Conservation (phyloP, 1,140 invertebrate genomes). For the Drosophila burlai region DNA sequence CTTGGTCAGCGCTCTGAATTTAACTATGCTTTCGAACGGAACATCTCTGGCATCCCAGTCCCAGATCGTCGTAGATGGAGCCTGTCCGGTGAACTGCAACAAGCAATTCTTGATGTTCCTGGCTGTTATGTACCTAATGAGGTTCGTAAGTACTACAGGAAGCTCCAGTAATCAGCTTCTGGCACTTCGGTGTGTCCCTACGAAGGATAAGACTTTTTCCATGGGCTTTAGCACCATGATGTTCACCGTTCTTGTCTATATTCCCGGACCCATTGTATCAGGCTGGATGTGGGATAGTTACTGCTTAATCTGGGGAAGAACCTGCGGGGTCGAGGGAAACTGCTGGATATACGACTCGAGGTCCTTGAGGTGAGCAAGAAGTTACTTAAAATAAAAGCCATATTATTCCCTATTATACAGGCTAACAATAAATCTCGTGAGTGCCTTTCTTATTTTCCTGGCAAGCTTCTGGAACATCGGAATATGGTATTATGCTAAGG, state of each 20-base stretch:
- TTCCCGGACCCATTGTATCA: constrained; percentile 90
- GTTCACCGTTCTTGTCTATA: constrained; percentile 88
- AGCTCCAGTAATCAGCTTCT: constrained; percentile 89
- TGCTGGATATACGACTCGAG: constrained; percentile 90
- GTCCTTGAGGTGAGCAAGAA: constrained; percentile 86
- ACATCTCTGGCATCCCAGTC: constrained; percentile 3
- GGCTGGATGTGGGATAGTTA: constrained; percentile 89
- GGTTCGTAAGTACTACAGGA: constrained; percentile 88
- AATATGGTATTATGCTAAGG: constrained; percentile 89
- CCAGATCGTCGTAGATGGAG: constrained; percentile 84
- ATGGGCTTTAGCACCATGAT: constrained; percentile 88
- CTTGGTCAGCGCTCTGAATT: constrained; percentile 9
- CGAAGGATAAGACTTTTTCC: constrained; percentile 89
- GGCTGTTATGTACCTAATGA: constrained; percentile 88
- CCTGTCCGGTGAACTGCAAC: constrained; percentile 89
- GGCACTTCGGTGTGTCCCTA: constrained; percentile 88
- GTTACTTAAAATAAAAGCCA: too few relatives aligned
- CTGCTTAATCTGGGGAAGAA: constrained; percentile 91
- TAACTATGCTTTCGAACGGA: not conserved
- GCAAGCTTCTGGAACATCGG: constrained; percentile 89
- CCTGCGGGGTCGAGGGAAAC: constrained; percentile 89
- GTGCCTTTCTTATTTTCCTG: constrained; percentile 87
- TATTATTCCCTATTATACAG: constrained; percentile 27
- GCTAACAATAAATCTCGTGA: constrained; percentile 88
- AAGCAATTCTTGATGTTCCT: constrained; percentile 88